Conservation (phyloP, 1,140 invertebrate species). For the Drosophila micromelanica region DNA sequence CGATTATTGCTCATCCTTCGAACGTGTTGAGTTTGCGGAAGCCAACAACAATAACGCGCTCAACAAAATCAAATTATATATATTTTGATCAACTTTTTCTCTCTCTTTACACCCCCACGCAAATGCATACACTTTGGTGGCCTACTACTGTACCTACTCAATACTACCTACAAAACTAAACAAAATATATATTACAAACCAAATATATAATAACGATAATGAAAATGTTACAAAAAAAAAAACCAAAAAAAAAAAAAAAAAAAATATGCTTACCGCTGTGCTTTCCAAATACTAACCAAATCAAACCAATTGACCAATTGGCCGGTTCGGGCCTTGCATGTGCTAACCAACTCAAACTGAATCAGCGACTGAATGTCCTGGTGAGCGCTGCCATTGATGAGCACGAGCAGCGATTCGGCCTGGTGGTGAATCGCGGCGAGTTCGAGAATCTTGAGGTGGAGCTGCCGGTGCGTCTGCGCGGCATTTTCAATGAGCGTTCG, state of each 20-base stretch:
- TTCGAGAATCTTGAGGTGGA: constrained; percentile 85
- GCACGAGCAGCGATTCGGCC: constrained; percentile 85
- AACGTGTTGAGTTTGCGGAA: background rate
- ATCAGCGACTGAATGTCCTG: constrained; percentile 56
- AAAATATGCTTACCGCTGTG: constrained; percentile 72
- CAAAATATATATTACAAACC: constrained; percentile 26
- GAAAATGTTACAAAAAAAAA: constrained; percentile 26
- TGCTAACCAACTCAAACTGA: constrained; percentile 53
- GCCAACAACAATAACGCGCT: constrained; percentile 31
- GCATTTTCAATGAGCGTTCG: constrained; percentile 85
- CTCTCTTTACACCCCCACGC: constrained; percentile 75
- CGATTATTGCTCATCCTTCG: constrained; percentile 27
- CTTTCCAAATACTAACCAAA: constrained; percentile 77
- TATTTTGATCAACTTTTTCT: constrained; percentile 76
- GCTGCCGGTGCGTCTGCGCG: constrained; percentile 84
- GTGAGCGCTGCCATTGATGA: constrained; percentile 81
- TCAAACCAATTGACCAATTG: constrained; percentile 19
- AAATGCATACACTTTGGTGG: constrained; percentile 81
- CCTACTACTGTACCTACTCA: constrained; percentile 72
- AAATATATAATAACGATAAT: constrained; percentile 35
- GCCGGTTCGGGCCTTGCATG: constrained; percentile 66
- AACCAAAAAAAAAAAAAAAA: constrained; percentile 18
- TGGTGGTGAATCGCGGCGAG: constrained; percentile 84
- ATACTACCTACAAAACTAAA: constrained; percentile 71
- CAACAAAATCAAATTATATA: constrained; percentile 72